Evolutionary conservation across 2,797 vertebrate species (phyloP), one percentile per base, ranked within the genome.

Genomic region (Scleropages formosus): DNA sequence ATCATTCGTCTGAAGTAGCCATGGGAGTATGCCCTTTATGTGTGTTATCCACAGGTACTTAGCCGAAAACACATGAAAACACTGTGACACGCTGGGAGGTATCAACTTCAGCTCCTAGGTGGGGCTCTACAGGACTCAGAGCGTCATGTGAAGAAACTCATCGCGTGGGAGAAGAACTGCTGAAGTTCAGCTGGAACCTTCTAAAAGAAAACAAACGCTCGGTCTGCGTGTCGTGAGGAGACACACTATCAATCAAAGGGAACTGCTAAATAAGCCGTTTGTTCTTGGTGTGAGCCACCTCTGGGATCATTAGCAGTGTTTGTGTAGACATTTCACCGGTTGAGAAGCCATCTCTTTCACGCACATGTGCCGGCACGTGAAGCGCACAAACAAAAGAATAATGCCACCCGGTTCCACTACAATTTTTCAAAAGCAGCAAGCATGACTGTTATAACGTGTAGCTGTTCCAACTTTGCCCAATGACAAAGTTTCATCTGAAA

Each of bases 211-310:
- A 72, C 68, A 76, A 20, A 8, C n/a, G 16, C 24, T 76, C 60
- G 22, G 62, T 47, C 60, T 15, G 27, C 59, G 58, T 67, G 31
- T 62, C 51, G 22, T 65, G 51, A 46, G 62, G 64, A 68, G 65
- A 39, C 15, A 4, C 39, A 16, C 82, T 81, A 78, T 89, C 86
- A 89, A 80, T 91, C 88, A 87, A 63, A 68, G 66, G 76, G 82
- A 83, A 87, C 86, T 85, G 80, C 26, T 86, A 79, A 90, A 89
- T 85, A 76, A 82, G 22, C 81, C 84, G 86, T 85, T 87, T 80
- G 85, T 78, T 74, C 77, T 81, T 61, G 74, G 74, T 69, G 79
- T 79, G 74, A 79, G 78, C 72, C 72, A 10, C 75, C 62, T 67
- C 75, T 79, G 77, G 51, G 1, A 61, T 75, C 72, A 71, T 68